Evolutionary conservation across 64 coral and sea anemone genomes (phyloP).

Genomic region (Hydrozoanthus tunicans): DNA sequence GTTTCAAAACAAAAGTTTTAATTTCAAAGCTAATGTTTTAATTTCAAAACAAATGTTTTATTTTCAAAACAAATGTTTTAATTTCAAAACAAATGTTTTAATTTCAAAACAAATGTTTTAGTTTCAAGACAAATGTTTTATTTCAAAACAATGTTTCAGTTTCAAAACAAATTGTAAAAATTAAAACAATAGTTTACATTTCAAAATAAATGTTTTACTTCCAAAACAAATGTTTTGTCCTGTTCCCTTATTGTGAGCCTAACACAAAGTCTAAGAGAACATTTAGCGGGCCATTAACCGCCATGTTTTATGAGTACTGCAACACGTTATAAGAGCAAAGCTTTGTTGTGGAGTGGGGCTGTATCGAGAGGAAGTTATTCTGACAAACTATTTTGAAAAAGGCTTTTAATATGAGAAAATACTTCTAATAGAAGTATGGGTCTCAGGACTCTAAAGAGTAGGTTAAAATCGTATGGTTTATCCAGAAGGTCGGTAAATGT

Average conservation of each 20-base stretch:
- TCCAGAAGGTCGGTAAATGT: conserved; percentile 10
- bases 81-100: too few species aligned
- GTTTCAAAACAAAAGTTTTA: too few species aligned
- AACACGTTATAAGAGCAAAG: conserved; percentile 28
- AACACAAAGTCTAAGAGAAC: neutral
- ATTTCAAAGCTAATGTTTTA: neutral
- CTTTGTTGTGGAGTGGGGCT: conserved; percentile 38
- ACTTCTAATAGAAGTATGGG: conserved; percentile 19
- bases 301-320: conserved; percentile 46
- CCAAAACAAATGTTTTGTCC: conserved; percentile 23
- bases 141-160: neutral
- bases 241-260: conserved; percentile 35
- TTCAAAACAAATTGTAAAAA: too few species aligned
- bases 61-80: conserved; percentile 21
- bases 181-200: neutral
- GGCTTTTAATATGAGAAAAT: conserved; percentile 43
- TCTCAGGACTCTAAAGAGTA: conserved; percentile 39
- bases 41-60: conserved; percentile 31
- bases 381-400: conserved; percentile 44
- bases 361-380: conserved; percentile 14
- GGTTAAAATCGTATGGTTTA: conserved; percentile 40
- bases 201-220: conserved; percentile 25
- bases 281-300: conserved; percentile 24
- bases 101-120: neutral
- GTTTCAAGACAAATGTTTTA: conserved; percentile 20